Evolutionary conservation across 2,113 vertebrate genomes (phyloP), one percentile per base, ranked within the genome.

Genomic region (Nymphicus hollandicus): DNA sequence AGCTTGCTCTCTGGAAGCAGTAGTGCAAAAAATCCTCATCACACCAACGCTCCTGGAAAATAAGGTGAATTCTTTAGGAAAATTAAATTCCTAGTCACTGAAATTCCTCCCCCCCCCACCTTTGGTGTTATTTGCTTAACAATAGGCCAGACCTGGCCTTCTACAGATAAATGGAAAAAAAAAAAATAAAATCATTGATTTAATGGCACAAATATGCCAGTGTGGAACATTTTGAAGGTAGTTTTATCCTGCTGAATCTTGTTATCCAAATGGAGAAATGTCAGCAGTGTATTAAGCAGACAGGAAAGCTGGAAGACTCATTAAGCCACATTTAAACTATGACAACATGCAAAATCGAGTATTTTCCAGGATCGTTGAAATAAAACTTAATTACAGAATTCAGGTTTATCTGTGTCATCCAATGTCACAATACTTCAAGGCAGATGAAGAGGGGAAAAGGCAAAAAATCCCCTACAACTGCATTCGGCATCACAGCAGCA

Each of bases 401-500:
- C 53, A 50, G 63, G 41, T 91, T 87, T 82, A 66, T 80, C 81
- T 18, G 17, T 96, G 92, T 85, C 96, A 95, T 7, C 83, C n/a
- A 20, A 11, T 91, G 95, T 96, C 96, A 97, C 77, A 96, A 96
- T 29, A 96, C 92, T 94, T 91, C 92, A 89, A 93, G 88, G n/a
- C 10, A 64, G 83, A 46, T 65, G 92, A 95, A 50, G 66, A 88
- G 70, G 25, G 68, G 56, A 56, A 87, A 84, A 96, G 58, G 66
- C 29, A 87, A 92, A 90, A 92, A 68, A 64, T 17, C 31, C 58
- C 37, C 85, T 86, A 81, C 61, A 86, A 86, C n/a, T 72, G 46
- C 86, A 85, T 72, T 87, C 43, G 91, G 88, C 17, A 4, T 77
- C 90, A 87, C 89, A 93, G 86, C 74, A 88, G 81, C 5, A 47